Base-by-base conservation (phyloP, 2,797 vertebrate species). In the Eleutherodactylus coqui region DNA sequence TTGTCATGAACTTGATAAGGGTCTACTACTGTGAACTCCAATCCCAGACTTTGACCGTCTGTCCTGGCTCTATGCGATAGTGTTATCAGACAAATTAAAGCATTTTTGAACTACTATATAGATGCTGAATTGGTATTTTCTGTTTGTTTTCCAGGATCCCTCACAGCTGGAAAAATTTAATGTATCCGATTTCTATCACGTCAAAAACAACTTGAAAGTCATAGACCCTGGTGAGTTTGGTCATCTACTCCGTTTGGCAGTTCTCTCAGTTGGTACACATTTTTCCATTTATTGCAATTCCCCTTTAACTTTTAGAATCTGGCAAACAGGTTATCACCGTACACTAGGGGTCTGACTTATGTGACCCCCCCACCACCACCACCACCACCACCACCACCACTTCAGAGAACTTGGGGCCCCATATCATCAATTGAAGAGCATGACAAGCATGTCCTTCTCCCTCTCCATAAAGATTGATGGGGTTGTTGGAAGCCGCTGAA, bases 111-210 rank as follows among this genome's bases (percentile, higher is more conserved):
- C n/a, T n/a, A n/a, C n/a, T n/a, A n/a, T n/a, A n/a, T n/a, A 17
- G 17, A 16, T 51, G 5, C 49, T 14, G 24, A 75, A 3, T 80
- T 43, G 0, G 0, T 67, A 47, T 34, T 81, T 70, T 34, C 34
- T 49, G 10, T 85, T 1, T 80, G 2, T 82, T 1, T 79, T 2
- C 27, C 79, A 99, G 98, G 98, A 99, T 89, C 98, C 98, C 9
- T 98, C 96, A 88, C 96, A 98, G 91, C 88, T 99, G 94, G 98
- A 99, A 91, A 99, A 99, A 89, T 99, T 99, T 92, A 99, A 99
- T 0, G 96, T 99, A 36, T 96, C 97, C 0, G 92, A 96, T 91
- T 99, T 99, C 90, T 99, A 96, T 90, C 98, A 99, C 0, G 96
- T 99, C 2, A 97, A 97, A 89, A 99, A 99, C 93, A 97, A 98